Conservation (phyloP, 2,797 vertebrate genomes). For the Chrosomus eos region DNA sequence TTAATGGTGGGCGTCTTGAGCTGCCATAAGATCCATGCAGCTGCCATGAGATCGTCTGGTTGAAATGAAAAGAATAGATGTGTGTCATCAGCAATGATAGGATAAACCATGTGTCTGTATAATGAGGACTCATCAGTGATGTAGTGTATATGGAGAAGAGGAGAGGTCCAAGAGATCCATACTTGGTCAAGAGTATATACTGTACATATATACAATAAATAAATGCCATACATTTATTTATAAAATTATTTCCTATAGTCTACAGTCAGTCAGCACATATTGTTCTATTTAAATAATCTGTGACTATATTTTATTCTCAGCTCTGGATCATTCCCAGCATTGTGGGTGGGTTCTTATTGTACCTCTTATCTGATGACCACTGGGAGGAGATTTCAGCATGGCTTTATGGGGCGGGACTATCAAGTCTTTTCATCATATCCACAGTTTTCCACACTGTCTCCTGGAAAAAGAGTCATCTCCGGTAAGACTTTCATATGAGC, state of each 20-base stretch:
- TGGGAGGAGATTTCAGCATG: conserved; percentile 75
- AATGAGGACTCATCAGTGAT: neutral
- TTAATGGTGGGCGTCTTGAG: no score
- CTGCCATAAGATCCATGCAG: neutral
- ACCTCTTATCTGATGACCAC: conserved; percentile 76
- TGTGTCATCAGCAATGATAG: neutral
- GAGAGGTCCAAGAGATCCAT: neutral
- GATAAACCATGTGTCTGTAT: neutral
- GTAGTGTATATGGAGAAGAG: neutral
- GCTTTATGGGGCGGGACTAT: conserved; percentile 88
- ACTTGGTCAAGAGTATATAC: neutral
- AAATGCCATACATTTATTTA: neutral
- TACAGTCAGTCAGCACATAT: neutral
- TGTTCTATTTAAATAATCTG: neutral
- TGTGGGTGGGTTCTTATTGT: conserved; percentile 80
- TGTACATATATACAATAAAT: neutral
- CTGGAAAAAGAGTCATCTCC: conserved; percentile 95
- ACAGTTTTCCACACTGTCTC: conserved; percentile 93
- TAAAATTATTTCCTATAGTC: neutral
- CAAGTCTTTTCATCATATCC: conserved; percentile 93
- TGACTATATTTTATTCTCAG: conserved; percentile 6
- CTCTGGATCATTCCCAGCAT: conserved; percentile 84
- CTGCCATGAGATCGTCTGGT: neutral
- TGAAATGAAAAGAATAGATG: neutral
- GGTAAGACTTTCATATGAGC: conserved; percentile 70